Evolutionary conservation across 2,797 vertebrate genomes (phyloP), one percentile per base, ranked within the genome.

Genomic region (Falco berigora): DNA sequence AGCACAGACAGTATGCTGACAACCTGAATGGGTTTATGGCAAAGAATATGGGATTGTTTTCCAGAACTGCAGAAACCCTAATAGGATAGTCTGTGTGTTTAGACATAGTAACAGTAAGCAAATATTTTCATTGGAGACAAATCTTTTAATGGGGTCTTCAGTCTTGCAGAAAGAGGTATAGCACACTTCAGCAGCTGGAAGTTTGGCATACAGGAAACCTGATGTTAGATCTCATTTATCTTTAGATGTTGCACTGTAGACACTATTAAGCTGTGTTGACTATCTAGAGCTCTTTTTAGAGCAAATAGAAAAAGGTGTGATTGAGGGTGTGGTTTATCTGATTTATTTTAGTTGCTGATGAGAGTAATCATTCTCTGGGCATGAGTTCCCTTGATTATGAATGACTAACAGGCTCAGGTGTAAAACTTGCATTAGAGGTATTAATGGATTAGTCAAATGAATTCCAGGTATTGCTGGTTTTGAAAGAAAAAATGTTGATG

Each of bases 1-100:
- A 52, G 46, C 4, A 4, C 40, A 73, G 32, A 42, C 0, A 0
- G 12, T 17, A 4, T 40, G 25, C 46, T 64, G 69, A 40, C 42
- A 64, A 75, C 42, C 32, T 30, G 32, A 42, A 38, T 56, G 40
- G 5, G 9, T 67, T 86, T 86, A 50, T 34, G 15, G 17, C 38
- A n/a, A 53, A 34, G 75, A 79, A 38, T 69, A 66, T 0, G 2
- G 3, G 9, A 23, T 76, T 89, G 34, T 40, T 79, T 87, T 71
- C 50, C 34, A 66, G 32, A 96, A 55, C 22, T 86, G 25, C 22
- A 79, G 58, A 49, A 75, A 66, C 20, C 3, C n/a, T 40, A 53
- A 24, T 5, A 72, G 20, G 4, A 24, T 21, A 47, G 32, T 32
- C 52, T 62, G 58, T 66, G 21, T 47, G 22, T 42, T 87, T 85